A percentile compares a stretch with the other conserved stretches of the same genome.
These are phyloP conservation scores for Kryphioiulus occultus DNA, from an alignment of 2,888 invertebrate species.

Conservation along the genomic window DNA sequence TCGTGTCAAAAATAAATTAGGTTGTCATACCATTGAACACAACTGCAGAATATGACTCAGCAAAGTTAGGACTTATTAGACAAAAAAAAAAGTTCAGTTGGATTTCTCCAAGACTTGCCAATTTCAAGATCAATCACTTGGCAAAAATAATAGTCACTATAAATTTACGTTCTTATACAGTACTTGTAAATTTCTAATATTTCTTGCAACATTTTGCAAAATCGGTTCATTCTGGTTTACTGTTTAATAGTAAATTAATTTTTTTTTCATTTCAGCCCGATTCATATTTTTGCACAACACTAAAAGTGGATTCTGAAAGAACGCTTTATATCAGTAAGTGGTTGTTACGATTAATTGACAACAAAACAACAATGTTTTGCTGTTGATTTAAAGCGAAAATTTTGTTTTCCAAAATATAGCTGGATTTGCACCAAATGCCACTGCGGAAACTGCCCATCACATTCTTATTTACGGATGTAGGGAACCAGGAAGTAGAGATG, in stretches of 20 bases:
- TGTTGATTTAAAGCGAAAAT: neutral
- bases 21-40: neutral
- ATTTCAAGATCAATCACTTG: no score
- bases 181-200: no score
- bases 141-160: no score
- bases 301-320: slow-evolving; percentile 33
- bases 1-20: neutral
- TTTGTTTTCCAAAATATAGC: slow-evolving; percentile 63
- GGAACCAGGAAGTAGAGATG: slow-evolving; percentile 75
- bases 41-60: no score
- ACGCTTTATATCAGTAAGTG: slow-evolving; percentile 45
- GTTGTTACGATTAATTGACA: neutral
- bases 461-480: slow-evolving; percentile 91
- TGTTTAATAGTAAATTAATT: no score
- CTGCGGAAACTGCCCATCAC: slow-evolving; percentile 90
- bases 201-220: no score
- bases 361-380: neutral
- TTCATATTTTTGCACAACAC: slow-evolving; percentile 47
- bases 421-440: slow-evolving; percentile 90
- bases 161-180: no score
- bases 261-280: slow-evolving; percentile 1
- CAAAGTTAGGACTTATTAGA: no score
- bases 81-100: no score
- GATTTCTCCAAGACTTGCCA: no score
- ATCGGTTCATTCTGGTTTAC: no score